Evolutionary conservation across 64 coral and sea anemone genomes (phyloP).

Genomic region (Trachythela sp.): DNA sequence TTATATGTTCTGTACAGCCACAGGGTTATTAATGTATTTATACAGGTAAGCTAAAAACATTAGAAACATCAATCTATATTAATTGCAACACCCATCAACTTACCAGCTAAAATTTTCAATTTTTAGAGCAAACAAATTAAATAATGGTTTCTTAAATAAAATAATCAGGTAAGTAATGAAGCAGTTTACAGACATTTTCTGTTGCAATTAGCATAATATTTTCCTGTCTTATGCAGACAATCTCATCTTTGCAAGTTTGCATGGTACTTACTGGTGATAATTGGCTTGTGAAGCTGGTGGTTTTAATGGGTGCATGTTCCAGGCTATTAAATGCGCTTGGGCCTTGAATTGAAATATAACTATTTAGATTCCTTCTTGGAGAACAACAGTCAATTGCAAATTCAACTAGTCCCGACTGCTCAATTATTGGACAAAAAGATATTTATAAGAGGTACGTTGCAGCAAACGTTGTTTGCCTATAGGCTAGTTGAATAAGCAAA

Average conservation of each 20-base stretch:
- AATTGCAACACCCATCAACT: background rate
- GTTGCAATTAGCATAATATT: background rate
- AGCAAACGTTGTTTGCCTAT: background rate
- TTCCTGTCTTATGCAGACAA: no score
- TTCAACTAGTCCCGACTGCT: background rate
- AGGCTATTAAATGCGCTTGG: no score
- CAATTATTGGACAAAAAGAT: background rate
- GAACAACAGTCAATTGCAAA: background rate
- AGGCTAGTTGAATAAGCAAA: no score
- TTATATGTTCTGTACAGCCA: conserved; percentile 69
- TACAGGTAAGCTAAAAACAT: conserved; percentile 56
- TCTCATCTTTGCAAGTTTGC: no score
- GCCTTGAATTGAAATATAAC: background rate
- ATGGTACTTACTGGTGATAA: no score
- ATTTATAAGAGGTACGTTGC: background rate
- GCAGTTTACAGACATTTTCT: background rate
- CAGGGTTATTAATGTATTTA: conserved; percentile 81
- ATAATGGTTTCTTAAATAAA: background rate
- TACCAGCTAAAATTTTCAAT: background rate
- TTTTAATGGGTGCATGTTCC: no score
- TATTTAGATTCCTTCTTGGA: background rate
- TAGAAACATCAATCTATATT: background rate
- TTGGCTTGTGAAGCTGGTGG: no score
- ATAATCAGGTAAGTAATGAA: background rate
- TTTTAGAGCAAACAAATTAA: background rate